Evolutionary conservation across 2,888 invertebrate genomes (phyloP).

Genomic region (Dendrolimus pini): DNA sequence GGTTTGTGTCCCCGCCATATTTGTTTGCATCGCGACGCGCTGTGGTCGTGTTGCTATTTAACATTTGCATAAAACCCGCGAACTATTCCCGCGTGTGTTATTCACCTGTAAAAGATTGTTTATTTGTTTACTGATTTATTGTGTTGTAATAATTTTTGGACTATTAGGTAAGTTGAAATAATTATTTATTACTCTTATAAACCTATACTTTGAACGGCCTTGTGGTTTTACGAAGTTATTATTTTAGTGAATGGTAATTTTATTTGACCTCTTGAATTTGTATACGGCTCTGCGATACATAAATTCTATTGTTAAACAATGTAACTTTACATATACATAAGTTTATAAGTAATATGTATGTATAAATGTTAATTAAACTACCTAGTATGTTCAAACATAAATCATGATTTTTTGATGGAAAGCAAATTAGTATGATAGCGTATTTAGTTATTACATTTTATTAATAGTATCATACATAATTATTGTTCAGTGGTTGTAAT

Average conservation of each 20-base stretch:
- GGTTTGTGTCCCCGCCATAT: not conserved
- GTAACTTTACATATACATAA: not conserved
- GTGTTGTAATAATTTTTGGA: constrained; percentile 4
- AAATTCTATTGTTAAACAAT: not conserved
- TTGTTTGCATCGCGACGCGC: not conserved
- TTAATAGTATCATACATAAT: too few species aligned
- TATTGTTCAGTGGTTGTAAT: too few species aligned
- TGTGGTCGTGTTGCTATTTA: not conserved
- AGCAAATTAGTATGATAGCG: too few species aligned
- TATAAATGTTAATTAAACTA: too few species aligned
- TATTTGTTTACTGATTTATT: not conserved
- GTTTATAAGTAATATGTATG: too few species aligned
- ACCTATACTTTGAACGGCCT: constrained; percentile 15
- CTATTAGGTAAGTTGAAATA: constrained; percentile 3
- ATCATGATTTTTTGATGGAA: too few species aligned
- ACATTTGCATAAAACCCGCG: not conserved
- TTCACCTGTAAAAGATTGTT: not conserved
- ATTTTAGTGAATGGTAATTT: constrained; percentile 14
- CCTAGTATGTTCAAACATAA: too few species aligned
- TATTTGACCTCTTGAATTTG: constrained; percentile 5
- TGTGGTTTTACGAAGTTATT: constrained; percentile 20
- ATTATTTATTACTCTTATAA: constrained; percentile 2
- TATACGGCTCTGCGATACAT: not conserved
- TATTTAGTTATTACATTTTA: too few species aligned
- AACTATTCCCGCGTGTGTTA: not conserved